phyloP scores from a whole-genome alignment of 2,888 invertebrate genomes.

The Eupithecia abbreviata region DNA sequence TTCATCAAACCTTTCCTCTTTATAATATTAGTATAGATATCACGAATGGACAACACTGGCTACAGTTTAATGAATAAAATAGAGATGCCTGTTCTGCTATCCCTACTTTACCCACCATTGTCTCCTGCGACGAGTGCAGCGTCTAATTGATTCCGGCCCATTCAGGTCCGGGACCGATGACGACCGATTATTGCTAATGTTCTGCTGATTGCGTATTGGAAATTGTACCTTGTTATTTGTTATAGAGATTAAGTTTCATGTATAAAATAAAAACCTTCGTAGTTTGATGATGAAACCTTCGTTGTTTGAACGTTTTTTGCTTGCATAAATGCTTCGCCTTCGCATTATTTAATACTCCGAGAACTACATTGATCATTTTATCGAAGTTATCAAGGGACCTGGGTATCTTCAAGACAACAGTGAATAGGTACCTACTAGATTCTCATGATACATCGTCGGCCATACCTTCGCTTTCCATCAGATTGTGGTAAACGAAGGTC shows the following conservation, averaged over 20 bases:
- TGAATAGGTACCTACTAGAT: too few species aligned
- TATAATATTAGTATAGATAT: too few species aligned
- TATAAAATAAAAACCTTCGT: too few species aligned
- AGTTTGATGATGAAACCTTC: background rate
- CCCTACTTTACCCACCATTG: constrained; percentile 47
- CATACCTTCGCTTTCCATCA: too few species aligned
- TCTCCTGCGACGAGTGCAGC: constrained; percentile 51
- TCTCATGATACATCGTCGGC: too few species aligned
- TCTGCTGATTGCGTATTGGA: constrained; percentile 12
- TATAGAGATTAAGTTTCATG: background rate
- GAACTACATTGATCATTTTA: background rate
- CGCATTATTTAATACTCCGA: too few species aligned
- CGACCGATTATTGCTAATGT: constrained; percentile 36
- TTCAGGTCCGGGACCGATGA: constrained; percentile 31
- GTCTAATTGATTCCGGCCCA: constrained; percentile 62
- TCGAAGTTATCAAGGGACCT: too few species aligned
- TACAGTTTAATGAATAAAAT: background rate
- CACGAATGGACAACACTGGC: too few species aligned
- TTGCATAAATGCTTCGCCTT: background rate
- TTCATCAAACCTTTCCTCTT: too few species aligned
- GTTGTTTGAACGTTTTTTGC: background rate
- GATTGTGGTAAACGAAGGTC: too few species aligned
- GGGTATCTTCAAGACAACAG: too few species aligned
- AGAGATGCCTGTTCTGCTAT: constrained; percentile 16
- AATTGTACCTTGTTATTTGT: background rate